Percentiles rank a stretch among this genome's conserved stretches.
Conservation (phyloP, 2,113 vertebrate species). For the Hucho hucho region DNA sequence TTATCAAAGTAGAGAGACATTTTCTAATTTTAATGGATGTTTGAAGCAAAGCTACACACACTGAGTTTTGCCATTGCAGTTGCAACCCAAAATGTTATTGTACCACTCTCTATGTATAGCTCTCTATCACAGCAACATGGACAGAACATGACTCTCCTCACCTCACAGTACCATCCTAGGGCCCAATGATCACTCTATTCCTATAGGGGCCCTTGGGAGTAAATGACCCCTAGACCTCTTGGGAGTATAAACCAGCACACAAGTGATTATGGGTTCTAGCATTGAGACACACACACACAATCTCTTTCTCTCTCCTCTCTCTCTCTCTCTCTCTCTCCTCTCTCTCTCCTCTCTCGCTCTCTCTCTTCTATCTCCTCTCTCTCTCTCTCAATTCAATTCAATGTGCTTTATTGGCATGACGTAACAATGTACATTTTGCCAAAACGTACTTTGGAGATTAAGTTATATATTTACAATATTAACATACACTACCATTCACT, state of each 20-base stretch:
- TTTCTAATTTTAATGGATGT: too few species aligned
- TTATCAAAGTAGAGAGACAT: neutral
- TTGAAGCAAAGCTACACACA: too few species aligned
- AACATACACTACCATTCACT: too few species aligned
- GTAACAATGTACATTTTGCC: too few species aligned
- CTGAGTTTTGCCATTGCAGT: too few species aligned
- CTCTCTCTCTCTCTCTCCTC: too few species aligned
- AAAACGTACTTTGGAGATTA: too few species aligned
- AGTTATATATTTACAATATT: too few species aligned
- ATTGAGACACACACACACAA: neutral
- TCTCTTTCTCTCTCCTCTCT: neutral
- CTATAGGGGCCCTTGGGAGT: too few species aligned
- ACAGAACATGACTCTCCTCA: neutral
- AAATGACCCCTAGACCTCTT: neutral
- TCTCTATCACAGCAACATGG: neutral
- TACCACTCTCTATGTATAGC: too few species aligned
- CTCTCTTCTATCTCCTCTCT: neutral
- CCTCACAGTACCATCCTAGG: neutral
- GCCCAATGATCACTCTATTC: neutral
- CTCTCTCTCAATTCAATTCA: neutral
- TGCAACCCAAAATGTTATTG: too few species aligned
- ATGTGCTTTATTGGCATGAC: too few species aligned
- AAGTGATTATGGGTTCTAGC: neutral
- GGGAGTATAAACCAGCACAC: neutral
- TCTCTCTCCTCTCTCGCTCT: neutral